These are phyloP conservation scores for Ochlodes sylvanus DNA, from an alignment of 2,888 invertebrate species.

Conservation along the genomic window DNA sequence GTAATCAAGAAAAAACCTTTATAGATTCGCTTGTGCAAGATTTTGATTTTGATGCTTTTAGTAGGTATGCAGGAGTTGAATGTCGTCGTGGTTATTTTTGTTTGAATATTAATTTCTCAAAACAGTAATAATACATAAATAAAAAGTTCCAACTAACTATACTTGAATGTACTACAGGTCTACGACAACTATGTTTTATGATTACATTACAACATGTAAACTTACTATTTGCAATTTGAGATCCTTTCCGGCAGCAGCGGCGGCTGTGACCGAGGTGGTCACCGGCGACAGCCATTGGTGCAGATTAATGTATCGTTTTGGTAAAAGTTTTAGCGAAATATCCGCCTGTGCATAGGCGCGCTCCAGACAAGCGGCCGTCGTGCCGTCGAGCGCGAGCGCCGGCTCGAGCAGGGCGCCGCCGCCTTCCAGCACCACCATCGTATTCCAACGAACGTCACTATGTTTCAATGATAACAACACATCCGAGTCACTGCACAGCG, in stretches of 20 bases:
- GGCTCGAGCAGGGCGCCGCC: slow-evolving; percentile 81
- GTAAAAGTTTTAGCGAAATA: slow-evolving; percentile 94
- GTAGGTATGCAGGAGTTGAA: no score
- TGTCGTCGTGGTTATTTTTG: no score
- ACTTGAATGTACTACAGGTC: background rate
- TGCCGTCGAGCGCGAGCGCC: slow-evolving; percentile 90
- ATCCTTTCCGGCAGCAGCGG: slow-evolving; percentile 88
- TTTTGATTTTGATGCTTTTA: no score
- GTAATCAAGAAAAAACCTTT: no score
- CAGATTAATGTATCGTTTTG: slow-evolving; percentile 95
- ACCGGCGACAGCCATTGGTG: slow-evolving; percentile 96
- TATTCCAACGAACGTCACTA: slow-evolving; percentile 55
- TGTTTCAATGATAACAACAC: slow-evolving; percentile 60
- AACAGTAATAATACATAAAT: no score
- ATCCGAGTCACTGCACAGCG: slow-evolving; percentile 63
- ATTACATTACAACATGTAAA: slow-evolving; percentile 16
- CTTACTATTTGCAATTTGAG: slow-evolving; percentile 91
- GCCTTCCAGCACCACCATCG: slow-evolving; percentile 82
- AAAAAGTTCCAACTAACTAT: no score
- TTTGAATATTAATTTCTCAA: no score
- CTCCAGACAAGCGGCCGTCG: slow-evolving; percentile 89
- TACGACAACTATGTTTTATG: background rate
- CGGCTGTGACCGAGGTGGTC: slow-evolving; percentile 81
- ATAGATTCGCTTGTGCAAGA: no score
- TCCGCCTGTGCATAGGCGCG: slow-evolving; percentile 92